Base-by-base conservation (phyloP, 2,113 vertebrate species). In the Enhydra lutris region DNA sequence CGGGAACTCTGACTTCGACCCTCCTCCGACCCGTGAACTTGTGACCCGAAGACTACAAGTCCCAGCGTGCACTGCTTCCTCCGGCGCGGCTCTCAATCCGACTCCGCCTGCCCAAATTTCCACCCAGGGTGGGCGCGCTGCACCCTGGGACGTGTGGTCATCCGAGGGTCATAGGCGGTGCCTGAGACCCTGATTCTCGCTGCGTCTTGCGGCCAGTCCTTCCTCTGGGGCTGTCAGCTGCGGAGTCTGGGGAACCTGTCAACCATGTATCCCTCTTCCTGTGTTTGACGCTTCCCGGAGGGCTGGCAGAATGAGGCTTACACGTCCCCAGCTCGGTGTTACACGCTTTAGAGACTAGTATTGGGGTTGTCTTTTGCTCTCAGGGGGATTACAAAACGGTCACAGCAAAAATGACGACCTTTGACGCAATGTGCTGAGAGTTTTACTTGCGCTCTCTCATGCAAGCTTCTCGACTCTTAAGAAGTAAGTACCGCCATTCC, bases 11-110 rank as follows among this genome's bases (percentile, higher is more conserved):
- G 73, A 36, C 52, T 20, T 55, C 36, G 21, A 63, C 78, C 39
- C 82, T 4, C 82, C 96, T 85, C 55, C 9, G 24, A 23, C 26
- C 86, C 1, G 50, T 9, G 47, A 86, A 47, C 78, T 78, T 23
- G 61, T 47, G 45, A 10, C 39, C 34, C 12, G 69, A 8, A 42
- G 78, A 98, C 98, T 97, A 94, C 98, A 4, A 0, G 2, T 97
- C 96, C 98, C 98, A 59, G 78, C 10, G 47, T 94, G 88, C 98
- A 52, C 81, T 1, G 88, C n/a, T 65, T 20, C 73, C 34, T 82
- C 31, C 34, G 11, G 86, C 21, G 1, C 5, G 63, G 34, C n/a
- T 3, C 15, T 14, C 31, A 0, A 3, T 2, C 14, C 0, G 1
- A 6, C 17, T 39, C 31, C 6, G 31, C 55, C 5, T 4, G 15